These are phyloP conservation scores for Labroides dimidiatus DNA, from an alignment of 2,797 vertebrate genomes.

Conservation along the genomic window DNA sequence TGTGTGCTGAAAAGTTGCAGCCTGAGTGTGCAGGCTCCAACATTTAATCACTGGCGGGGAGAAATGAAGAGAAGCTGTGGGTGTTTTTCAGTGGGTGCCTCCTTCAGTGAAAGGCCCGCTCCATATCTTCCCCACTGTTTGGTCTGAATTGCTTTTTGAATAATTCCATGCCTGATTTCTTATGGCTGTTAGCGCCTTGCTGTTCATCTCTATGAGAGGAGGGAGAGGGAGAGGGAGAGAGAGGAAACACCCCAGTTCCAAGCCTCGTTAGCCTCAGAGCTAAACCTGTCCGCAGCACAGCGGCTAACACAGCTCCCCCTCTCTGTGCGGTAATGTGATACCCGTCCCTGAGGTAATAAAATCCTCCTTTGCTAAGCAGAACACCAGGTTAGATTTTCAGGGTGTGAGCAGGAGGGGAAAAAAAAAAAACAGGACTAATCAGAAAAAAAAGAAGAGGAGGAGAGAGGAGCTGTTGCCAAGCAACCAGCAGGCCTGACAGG, in stretches of 20 bases:
- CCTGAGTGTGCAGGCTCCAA: conserved; percentile 15
- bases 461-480: conserved; percentile 76
- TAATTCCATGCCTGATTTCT: conserved; percentile 79
- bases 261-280: conserved; percentile 48
- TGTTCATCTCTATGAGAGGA: conserved; percentile 56
- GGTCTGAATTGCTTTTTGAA: conserved; percentile 79
- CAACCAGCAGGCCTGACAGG: conserved; percentile 76
- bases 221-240: neutral
- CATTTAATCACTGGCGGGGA: conserved; percentile 37
- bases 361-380: conserved; percentile 60
- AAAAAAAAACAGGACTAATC: conserved; percentile 1
- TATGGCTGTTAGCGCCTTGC: conserved; percentile 69
- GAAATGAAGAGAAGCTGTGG: conserved; percentile 36
- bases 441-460: conserved; percentile 28
- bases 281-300: conserved; percentile 56
- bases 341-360: conserved; percentile 48
- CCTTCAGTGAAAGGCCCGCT: conserved; percentile 43
- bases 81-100: conserved; percentile 39
- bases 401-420: conserved; percentile 4
- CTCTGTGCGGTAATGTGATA: conserved; percentile 25
- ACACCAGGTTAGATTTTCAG: conserved; percentile 42
- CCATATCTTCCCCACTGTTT: conserved; percentile 68
- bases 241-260: conserved; percentile 26
- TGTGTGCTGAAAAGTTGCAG: conserved; percentile 14
- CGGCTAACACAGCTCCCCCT: conserved; percentile 30